These are phyloP conservation scores for Galaxea fascicularis DNA, from an alignment of 92 coral and sea anemone species.

Conservation along the genomic window DNA sequence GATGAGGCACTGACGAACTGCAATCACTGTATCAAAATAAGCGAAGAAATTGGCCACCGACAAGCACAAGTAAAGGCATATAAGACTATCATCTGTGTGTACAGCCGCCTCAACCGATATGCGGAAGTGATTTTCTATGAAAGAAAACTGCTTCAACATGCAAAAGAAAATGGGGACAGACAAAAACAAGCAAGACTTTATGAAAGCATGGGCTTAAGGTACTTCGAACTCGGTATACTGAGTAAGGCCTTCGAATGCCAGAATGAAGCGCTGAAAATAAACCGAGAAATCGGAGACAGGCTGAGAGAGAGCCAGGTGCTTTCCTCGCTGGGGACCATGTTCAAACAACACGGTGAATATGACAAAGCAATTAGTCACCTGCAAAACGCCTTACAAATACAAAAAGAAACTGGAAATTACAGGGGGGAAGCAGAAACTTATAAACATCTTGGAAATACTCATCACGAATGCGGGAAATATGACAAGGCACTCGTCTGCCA, in stretches of 20 bases:
- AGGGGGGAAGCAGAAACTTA: constrained; percentile 9
- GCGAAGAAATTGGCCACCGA: not conserved
- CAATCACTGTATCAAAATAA: not conserved
- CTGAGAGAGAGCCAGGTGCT: not conserved
- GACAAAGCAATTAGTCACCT: not conserved
- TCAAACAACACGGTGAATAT: not conserved
- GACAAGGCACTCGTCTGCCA: not conserved
- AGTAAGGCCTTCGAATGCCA: constrained; percentile 1
- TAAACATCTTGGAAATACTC: not conserved
- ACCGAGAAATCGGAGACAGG: constrained; percentile 4
- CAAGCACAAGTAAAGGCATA: not conserved
- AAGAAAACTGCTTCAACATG: not conserved
- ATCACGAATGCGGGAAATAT: not conserved
- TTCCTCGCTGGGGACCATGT: not conserved
- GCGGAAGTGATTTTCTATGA: not conserved
- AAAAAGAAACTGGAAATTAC: not conserved
- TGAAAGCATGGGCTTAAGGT: not conserved
- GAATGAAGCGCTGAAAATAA: constrained; percentile 11
- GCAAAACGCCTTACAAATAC: constrained; percentile 12
- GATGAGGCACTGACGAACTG: not conserved
- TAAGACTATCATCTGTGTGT: not conserved
- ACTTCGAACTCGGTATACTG: not conserved
- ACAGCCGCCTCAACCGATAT: not conserved
- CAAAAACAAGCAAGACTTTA: not conserved
- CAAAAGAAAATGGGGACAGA: constrained; percentile 4